phyloP scores from a whole-genome alignment of 2,797 vertebrate genomes.

The Helicolenus hilgendorfi region DNA sequence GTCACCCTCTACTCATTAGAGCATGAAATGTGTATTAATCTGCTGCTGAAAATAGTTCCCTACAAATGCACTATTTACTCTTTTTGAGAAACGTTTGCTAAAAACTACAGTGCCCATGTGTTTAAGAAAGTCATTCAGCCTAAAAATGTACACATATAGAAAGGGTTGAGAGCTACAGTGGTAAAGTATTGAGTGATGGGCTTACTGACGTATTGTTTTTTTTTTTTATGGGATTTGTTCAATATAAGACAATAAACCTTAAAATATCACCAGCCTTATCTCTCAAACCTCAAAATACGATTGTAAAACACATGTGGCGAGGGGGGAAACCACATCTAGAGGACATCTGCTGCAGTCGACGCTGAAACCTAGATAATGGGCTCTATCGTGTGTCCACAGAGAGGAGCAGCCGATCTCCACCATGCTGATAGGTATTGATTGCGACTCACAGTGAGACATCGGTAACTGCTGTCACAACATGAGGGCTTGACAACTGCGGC shows the following conservation, averaged over 20 bases:
- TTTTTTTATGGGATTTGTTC: constrained; percentile 29
- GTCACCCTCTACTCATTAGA: neutral
- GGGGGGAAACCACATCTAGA: constrained; percentile 31
- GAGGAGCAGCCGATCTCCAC: constrained; percentile 66
- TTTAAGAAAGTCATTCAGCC: neutral
- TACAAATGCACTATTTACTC: neutral
- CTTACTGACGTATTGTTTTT: neutral
- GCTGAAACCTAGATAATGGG: constrained; percentile 62
- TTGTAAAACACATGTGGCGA: constrained; percentile 50
- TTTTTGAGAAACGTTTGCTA: neutral
- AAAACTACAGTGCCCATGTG: neutral
- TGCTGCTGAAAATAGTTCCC: neutral
- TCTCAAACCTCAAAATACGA: constrained; percentile 27
- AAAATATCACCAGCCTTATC: constrained; percentile 12
- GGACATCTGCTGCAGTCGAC: constrained; percentile 45
- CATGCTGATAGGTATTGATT: constrained; percentile 78
- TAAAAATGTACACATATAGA: neutral
- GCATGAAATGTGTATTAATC: neutral
- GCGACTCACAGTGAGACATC: constrained; percentile 77
- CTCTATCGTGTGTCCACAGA: constrained; percentile 52
- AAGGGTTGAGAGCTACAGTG: neutral
- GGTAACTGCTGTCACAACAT: constrained; percentile 74
- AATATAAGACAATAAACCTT: neutral
- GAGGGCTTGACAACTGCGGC: constrained; percentile 53
- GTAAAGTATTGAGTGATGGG: neutral